Conservation (phyloP, 1,140 invertebrate species). For the Papilio helenus region DNA sequence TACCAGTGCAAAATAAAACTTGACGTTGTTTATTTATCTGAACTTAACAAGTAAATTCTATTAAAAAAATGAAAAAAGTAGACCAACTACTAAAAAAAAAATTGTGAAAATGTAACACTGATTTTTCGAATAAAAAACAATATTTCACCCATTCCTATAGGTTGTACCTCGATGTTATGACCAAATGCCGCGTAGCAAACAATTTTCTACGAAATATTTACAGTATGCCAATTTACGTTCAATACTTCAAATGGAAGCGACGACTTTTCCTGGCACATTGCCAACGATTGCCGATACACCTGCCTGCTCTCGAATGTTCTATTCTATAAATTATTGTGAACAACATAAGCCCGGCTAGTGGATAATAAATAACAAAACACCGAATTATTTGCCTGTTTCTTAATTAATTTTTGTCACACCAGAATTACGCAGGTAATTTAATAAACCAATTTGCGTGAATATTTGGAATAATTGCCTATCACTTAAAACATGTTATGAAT, state of each 20-base stretch:
- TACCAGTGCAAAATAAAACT: too few species aligned
- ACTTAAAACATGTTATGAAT: too few species aligned
- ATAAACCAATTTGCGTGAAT: too few species aligned
- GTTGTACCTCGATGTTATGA: background rate
- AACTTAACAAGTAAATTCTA: too few species aligned
- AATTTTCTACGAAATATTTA: constrained; percentile 31
- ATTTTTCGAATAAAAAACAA: background rate
- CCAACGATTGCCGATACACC: constrained; percentile 29
- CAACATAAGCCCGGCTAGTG: background rate
- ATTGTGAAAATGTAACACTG: background rate
- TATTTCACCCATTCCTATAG: background rate
- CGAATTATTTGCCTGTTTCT: background rate
- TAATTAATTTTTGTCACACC: background rate
- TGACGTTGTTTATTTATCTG: too few species aligned
- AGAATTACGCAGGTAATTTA: background rate
- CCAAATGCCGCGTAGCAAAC: constrained; percentile 10
- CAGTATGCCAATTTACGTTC: constrained; percentile 33
- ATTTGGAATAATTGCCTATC: too few species aligned
- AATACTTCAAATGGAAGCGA: constrained; percentile 30
- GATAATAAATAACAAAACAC: constrained; percentile 3
- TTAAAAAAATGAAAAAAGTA: too few species aligned
- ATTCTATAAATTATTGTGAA: constrained; percentile 27
- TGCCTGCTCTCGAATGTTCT: constrained; percentile 24
- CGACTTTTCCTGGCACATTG: constrained; percentile 25
- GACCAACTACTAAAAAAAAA: background rate